Evolutionary conservation across 2,113 vertebrate genomes (phyloP).

Genomic region (Ptilorrhoa leucosticta): DNA sequence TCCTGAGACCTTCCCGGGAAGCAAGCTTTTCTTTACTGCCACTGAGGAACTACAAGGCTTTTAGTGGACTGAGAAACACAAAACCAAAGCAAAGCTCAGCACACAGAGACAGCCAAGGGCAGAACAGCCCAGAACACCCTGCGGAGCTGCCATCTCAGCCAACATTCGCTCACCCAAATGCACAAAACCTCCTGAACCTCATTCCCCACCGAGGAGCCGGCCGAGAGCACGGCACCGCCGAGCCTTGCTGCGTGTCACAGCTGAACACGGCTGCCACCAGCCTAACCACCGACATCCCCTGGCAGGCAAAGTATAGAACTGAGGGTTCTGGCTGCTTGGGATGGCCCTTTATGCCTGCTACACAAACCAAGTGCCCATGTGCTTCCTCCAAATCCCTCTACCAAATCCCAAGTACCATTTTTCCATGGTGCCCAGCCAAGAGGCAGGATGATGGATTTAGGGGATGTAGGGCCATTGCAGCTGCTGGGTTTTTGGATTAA

Average conservation of each 20-base stretch:
- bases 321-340: neutral
- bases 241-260: too few relatives aligned
- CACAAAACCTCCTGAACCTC: neutral
- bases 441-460: neutral
- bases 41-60: neutral
- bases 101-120: neutral
- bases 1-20: neutral
- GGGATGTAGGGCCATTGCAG: too few relatives aligned
- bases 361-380: neutral
- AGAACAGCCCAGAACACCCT: neutral
- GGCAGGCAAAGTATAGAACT: neutral
- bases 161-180: accelerated
- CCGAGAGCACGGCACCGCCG: accelerated
- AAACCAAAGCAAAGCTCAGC: neutral
- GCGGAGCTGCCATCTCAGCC: neutral
- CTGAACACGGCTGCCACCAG: neutral
- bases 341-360: neutral
- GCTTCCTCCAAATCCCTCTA: neutral
- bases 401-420: neutral
- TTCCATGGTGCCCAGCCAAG: neutral
- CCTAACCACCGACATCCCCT: neutral
- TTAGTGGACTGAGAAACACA: neutral
- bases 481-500: neutral
- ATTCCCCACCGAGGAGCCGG: neutral
- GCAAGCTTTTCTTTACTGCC: neutral